Evolutionary conservation across 2,797 vertebrate genomes (phyloP), one percentile per base, ranked within the genome.

Genomic region (Poeciliopsis turneri): DNA sequence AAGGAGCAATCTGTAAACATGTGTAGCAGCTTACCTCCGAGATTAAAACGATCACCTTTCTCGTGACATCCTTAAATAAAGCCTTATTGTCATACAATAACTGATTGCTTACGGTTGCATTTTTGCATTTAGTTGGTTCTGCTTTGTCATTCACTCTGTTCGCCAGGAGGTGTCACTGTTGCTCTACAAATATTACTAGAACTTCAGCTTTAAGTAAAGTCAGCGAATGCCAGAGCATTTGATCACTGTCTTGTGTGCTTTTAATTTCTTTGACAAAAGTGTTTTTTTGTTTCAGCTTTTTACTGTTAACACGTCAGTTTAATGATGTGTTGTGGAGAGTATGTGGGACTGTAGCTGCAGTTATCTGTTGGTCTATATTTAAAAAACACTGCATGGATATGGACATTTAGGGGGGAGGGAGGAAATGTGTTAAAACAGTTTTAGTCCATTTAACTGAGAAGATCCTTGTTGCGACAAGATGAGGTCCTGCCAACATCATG

Each of bases 1-100:
- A 86, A 84, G 80, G 84, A 91, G 83, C 82, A 78, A 88, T 84
- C 81, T 89, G 79, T 91, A 90, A 78, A 90, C 72, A 84, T 73
- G 79, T 90, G 88, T 86, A 91, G 84, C 79, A 84, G 82, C 86
- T 91, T 79, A 89, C 77, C 78, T 85, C 85, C 85, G 79, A 87
- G 61, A 87, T 74, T 72, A 83, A 89, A 78, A 75, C 69, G 77
- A 28, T 87, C 86, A 88, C 77, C 79, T 85, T 89, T 79, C 77
- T 90, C 87, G 82, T 90, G 78, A 91, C 90, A 86, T 87, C 72
- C 78, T 89, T 66, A 86, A 95, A 94, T 95, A 95, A 96, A 95
- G 88, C 87, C 83, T 88, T 91, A 93, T 84, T 84, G 86, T 92
- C 92, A 92, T 87, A 86, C 76, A 86, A 45, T 45, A 43, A 73